Base-by-base conservation (phyloP, 2,113 vertebrate genomes). In the Cheirogaleus medius region DNA sequence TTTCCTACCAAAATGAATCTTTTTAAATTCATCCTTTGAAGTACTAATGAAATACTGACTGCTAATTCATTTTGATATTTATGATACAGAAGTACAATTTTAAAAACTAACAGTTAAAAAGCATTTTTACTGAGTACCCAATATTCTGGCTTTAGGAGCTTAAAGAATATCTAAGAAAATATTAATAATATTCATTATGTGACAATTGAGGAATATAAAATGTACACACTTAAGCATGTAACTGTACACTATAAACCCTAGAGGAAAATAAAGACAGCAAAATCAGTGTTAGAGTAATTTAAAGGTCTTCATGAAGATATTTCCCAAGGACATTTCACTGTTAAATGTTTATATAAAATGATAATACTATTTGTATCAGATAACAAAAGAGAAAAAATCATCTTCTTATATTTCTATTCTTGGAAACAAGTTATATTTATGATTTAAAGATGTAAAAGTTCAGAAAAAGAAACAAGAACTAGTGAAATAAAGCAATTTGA, bases 101-200 rank as follows among this genome's bases (percentile, higher is more conserved):
- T 68, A 95, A 96, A 92, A 84, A 66, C 44, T 82, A 86, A 78
- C 32, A 25, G 73, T 58, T 87, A 92, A 87, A 54, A 90, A 58
- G 42, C 58, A 64, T 66, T 93, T 95, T 90, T 90, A 92, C 44
- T 81, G 37, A 85, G 6, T n/a, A 93, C 7, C 20, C n/a, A 91
- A 84, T 29, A 80, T 71, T 7, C 58, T 71, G 76, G 74, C 14
- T 92, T 92, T 47, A 91, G 44, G 47, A 63, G 20, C 34, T 89
- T 64, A 95, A 90, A 76, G 77, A 47, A 27, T 34, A 83, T 20
- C 27, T 54, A 12, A 86, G 47, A 94, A 95, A 90, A 85, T 56
- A 56, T 56, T 56, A 56, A 56, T 18, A 56, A 60, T 20, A 39
- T 11, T 66, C 15, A 37, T 69, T 96, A 71, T 34, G 15, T 11